phyloP scores from a whole-genome alignment of 2,888 invertebrate species.

The Nymphalis c-album region DNA sequence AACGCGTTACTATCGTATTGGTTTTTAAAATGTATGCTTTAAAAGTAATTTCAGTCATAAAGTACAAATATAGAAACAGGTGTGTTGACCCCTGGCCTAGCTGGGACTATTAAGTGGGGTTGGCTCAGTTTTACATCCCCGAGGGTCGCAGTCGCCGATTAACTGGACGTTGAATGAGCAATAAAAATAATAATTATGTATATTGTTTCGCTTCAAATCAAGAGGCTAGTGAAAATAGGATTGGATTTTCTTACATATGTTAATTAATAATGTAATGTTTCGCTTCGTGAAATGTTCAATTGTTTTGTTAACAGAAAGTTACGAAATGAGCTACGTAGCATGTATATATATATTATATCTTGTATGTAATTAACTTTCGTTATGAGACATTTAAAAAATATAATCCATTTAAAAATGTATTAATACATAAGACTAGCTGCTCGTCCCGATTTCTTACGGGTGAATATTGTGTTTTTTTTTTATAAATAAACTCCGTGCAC shows the following conservation, averaged over 20 bases:
- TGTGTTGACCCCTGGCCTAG: slow-evolving; percentile 54
- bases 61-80: slow-evolving; percentile 3
- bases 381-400: too few species aligned
- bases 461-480: too few species aligned
- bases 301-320: not conserved
- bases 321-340: too few species aligned
- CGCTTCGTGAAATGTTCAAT: slow-evolving; percentile 9
- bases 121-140: slow-evolving; percentile 68
- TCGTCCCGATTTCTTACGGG: too few species aligned
- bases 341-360: too few species aligned
- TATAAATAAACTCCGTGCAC: too few species aligned
- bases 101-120: slow-evolving; percentile 72
- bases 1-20: not conserved
- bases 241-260: slow-evolving; percentile 44
- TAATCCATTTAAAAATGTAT: too few species aligned
- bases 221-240: slow-evolving; percentile 52
- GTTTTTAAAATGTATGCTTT: not conserved
- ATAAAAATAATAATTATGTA: slow-evolving; percentile 75
- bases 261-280: slow-evolving; percentile 14
- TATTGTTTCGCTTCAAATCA: slow-evolving; percentile 60
- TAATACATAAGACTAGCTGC: too few species aligned
- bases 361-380: too few species aligned
- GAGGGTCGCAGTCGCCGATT: slow-evolving; percentile 70
- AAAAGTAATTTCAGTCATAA: slow-evolving; percentile 5
- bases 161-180: slow-evolving; percentile 75